These are phyloP conservation scores for Myocastor coypus DNA, from an alignment of 2,113 vertebrate species.

Conservation along the genomic window DNA sequence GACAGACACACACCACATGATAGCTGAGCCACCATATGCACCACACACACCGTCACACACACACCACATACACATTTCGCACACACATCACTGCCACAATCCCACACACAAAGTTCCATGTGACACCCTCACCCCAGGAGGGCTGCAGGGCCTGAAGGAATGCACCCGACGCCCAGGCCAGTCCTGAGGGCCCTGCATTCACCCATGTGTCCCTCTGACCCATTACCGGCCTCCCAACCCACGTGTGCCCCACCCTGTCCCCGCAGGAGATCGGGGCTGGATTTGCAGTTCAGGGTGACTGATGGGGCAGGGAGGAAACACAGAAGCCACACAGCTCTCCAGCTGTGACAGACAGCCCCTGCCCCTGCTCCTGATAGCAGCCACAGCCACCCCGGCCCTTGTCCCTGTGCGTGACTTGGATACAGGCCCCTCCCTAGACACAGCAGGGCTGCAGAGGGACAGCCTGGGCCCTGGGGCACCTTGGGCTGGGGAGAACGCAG, in stretches of 20 bases:
- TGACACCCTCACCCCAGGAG: not conserved
- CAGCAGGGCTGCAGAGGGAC: not conserved
- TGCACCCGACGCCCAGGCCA: not conserved
- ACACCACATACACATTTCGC: not conserved
- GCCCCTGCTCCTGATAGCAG: not conserved
- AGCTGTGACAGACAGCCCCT: not conserved
- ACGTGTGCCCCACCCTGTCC: not conserved
- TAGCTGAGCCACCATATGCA: no score
- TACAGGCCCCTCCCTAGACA: not conserved
- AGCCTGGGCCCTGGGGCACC: not conserved
- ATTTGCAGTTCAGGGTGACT: not conserved
- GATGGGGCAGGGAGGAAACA: not conserved
- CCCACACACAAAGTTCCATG: not conserved
- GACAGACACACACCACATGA: not conserved
- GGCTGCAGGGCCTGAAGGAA: not conserved
- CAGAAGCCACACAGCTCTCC: not conserved
- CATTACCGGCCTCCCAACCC: not conserved
- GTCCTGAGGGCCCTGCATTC: not conserved
- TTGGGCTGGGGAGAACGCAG: not conserved
- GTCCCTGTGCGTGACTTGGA: not conserved
- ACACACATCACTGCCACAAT: not conserved
- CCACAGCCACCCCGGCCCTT: not conserved
- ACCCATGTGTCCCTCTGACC: not conserved
- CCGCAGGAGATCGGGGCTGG: accelerated
- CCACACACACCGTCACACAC: no score